Evolutionary conservation across 1,140 invertebrate genomes (phyloP).

Genomic region (Ridgeia piscesae): DNA sequence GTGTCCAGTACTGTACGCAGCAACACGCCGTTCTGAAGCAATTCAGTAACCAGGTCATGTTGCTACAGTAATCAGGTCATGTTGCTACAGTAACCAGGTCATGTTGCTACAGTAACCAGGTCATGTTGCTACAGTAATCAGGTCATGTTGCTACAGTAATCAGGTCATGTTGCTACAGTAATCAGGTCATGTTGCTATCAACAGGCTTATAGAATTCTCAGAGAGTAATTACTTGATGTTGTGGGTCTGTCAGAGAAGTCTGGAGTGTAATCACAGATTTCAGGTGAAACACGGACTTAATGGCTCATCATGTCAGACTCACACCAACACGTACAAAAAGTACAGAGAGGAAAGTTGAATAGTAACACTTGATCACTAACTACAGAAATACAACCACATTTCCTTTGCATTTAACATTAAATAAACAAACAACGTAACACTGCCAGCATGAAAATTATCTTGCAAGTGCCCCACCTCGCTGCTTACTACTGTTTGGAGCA

Average conservation of each 20-base stretch:
- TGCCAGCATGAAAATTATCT: too few relatives aligned
- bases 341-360: background rate
- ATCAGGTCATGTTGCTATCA: too few relatives aligned
- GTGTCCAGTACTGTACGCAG: slow-evolving; percentile 93
- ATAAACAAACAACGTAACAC: too few relatives aligned
- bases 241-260: slow-evolving; percentile 17
- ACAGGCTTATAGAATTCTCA: too few relatives aligned
- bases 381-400: too few relatives aligned
- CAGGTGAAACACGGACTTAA: background rate
- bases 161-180: background rate
- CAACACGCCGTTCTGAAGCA: slow-evolving; percentile 87
- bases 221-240: too few relatives aligned
- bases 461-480: too few relatives aligned
- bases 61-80: slow-evolving; percentile 23
- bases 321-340: background rate
- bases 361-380: too few relatives aligned
- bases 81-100: background rate
- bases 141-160: slow-evolving; percentile 24
- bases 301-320: background rate
- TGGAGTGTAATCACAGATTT: background rate
- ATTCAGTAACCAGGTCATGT: background rate
- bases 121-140: background rate
- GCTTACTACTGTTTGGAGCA: too few relatives aligned
- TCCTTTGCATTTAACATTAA: too few relatives aligned
- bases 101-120: slow-evolving; percentile 23